A percentile compares a stretch with the other conserved stretches of the same genome.
Evolutionary conservation across 2,113 vertebrate genomes (phyloP).

Genomic region (Puntigrus tetrazona): DNA sequence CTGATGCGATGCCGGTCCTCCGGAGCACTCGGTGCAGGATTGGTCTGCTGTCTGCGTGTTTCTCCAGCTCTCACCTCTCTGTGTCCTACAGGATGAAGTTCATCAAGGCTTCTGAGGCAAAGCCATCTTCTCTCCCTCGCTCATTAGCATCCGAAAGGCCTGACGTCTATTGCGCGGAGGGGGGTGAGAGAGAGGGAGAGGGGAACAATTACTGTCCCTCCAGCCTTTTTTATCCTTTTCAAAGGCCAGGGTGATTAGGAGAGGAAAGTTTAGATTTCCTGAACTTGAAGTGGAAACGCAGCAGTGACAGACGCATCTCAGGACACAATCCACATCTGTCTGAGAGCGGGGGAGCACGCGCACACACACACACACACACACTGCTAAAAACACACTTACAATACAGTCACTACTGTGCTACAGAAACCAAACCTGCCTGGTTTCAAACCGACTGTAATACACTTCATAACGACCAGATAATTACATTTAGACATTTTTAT

Average conservation of each 20-base stretch:
- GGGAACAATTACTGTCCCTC: slow-evolving; percentile 71
- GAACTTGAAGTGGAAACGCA: slow-evolving; percentile 82
- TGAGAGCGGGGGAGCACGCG: slow-evolving; percentile 23
- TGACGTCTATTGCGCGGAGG: slow-evolving; percentile 61
- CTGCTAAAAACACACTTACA: slow-evolving; percentile 29
- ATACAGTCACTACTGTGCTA: slow-evolving; percentile 42
- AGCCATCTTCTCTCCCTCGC: slow-evolving; percentile 43
- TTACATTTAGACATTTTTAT: background rate
- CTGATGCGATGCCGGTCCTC: background rate
- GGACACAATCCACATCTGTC: slow-evolving; percentile 76
- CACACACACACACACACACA: background rate
- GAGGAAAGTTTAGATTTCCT: slow-evolving; percentile 83
- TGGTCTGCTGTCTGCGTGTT: background rate
- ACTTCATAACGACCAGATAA: background rate
- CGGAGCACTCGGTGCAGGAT: background rate
- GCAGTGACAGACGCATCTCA: slow-evolving; percentile 76
- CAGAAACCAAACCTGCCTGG: slow-evolving; percentile 28
- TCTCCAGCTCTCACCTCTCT: slow-evolving; percentile 9
- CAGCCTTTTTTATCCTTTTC: slow-evolving; percentile 77
- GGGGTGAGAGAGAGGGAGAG: slow-evolving; percentile 44
- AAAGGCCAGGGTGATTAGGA: slow-evolving; percentile 73
- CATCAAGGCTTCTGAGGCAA: slow-evolving; percentile 57
- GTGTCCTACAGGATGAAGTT: slow-evolving; percentile 47
- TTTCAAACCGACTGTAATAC: background rate
- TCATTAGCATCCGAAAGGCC: slow-evolving; percentile 78